Evolutionary conservation across 1,140 invertebrate species (phyloP), one percentile per base, ranked within the genome.

Genomic region (Mya arenaria): DNA sequence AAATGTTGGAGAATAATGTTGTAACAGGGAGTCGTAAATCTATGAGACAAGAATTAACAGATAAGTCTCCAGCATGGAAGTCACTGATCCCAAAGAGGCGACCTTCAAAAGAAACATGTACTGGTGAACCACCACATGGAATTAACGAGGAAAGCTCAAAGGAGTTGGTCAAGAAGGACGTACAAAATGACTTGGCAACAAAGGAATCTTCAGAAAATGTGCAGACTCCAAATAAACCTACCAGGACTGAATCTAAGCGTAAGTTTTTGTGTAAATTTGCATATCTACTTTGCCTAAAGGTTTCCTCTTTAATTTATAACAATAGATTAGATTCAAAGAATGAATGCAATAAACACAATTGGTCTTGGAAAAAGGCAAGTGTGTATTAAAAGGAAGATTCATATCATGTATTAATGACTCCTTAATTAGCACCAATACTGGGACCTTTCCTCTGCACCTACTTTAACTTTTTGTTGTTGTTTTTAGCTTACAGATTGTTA

Each of bases 61-160:
- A 68, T 17, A 68, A 68, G 30, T 68, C 65, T 68, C 39, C 65
- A 41, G 39, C 60, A 25, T 63, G 60, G 60, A 63, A 63, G 25
- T 36, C 37, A 10, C 48, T 68, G 37, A 68, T 68, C 28, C 65
- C 65, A 30, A n/a, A 41, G 30, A 39, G 36, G 30, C 5, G 60
- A 36, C 4, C 32, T n/a, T n/a, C n/a, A n/a, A n/a, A n/a, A n/a
- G n/a, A n/a, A n/a, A n/a, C n/a, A n/a, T n/a, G n/a, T n/a, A n/a
- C n/a, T n/a, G n/a, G n/a, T n/a, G n/a, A n/a, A 34, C 5, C 32
- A 48, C 10, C 44, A 10, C n/a, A 13, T 10, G 10, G n/a, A 48
- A 48, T 48, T 13, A 13, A 48, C 10, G 10, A 48, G 44, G n/a
- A n/a, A 48, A 48, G 10, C 10, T 10, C n/a, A 30, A 4, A 32